Conservation (phyloP, 2,113 vertebrate genomes). For the Terrapene triunguis region DNA sequence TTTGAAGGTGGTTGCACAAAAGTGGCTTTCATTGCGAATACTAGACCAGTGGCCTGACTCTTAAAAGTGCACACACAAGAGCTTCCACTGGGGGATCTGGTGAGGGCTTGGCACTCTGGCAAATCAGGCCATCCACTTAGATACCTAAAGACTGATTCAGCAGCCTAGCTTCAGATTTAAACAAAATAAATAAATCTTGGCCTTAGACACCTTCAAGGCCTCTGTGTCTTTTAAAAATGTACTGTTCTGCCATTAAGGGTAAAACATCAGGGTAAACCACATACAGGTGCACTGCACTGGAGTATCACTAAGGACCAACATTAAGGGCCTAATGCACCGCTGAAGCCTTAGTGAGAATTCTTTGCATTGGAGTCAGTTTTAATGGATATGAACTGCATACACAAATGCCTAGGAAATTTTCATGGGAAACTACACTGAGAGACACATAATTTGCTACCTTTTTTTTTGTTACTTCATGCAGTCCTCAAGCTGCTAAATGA, state of each 20-base stretch:
- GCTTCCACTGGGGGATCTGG: background rate
- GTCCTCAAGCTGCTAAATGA: background rate
- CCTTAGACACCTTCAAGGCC: background rate
- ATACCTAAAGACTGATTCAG: background rate
- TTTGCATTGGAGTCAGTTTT: background rate
- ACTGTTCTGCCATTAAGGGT: background rate
- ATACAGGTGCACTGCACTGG: background rate
- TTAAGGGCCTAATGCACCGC: background rate
- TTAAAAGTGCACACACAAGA: background rate
- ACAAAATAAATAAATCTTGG: background rate
- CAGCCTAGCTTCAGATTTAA: background rate
- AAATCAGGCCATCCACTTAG: background rate
- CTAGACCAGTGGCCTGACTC: background rate
- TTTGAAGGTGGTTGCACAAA: background rate
- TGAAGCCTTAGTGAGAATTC: background rate
- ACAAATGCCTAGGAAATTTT: background rate
- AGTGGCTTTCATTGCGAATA: background rate
- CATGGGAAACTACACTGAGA: background rate
- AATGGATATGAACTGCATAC: background rate
- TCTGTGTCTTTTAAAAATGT: background rate
- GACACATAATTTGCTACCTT: background rate
- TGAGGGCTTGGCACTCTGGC: background rate
- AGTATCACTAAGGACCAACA: background rate
- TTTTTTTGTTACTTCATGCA: background rate
- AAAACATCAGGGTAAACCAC: background rate